phyloP scores from a whole-genome alignment of 2,797 vertebrate species.

The Anableps anableps region DNA sequence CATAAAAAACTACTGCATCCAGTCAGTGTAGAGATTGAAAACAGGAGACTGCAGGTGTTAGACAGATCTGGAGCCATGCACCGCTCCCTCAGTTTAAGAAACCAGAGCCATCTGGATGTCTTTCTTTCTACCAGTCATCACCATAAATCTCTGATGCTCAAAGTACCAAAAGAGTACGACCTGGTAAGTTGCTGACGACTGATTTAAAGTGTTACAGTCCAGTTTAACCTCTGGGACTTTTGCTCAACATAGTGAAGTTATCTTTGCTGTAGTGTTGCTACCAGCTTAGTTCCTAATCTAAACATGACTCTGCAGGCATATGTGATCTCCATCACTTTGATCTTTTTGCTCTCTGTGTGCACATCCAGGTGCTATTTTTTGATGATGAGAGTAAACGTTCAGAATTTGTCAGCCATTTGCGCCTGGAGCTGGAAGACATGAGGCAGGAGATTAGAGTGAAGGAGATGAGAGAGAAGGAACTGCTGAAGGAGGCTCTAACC shows the following conservation, averaged over 20 bases:
- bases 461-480: conserved; percentile 82
- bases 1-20: conserved; percentile 73
- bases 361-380: conserved; percentile 89
- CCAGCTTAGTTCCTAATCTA: conserved; percentile 14
- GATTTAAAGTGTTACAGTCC: conserved; percentile 17
- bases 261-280: not conserved
- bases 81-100: conserved; percentile 82
- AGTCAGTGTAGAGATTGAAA: conserved; percentile 84
- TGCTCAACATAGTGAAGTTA: not conserved
- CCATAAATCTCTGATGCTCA: conserved; percentile 84
- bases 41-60: conserved; percentile 82
- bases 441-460: conserved; percentile 68
- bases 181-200: conserved; percentile 80
- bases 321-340: conserved; percentile 30
- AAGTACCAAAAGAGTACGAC: conserved; percentile 93
- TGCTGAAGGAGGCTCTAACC: conserved; percentile 89
- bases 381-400: conserved; percentile 80
- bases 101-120: conserved; percentile 78
- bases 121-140: conserved; percentile 85
- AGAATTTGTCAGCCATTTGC: conserved; percentile 80
- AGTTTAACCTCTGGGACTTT: not conserved
- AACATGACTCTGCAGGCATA: conserved; percentile 37
- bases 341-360: conserved; percentile 23
- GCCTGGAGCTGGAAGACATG: conserved; percentile 50
- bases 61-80: conserved; percentile 79